Conservation (phyloP, 1,140 invertebrate species). For the Cataglyphis hispanica region DNA sequence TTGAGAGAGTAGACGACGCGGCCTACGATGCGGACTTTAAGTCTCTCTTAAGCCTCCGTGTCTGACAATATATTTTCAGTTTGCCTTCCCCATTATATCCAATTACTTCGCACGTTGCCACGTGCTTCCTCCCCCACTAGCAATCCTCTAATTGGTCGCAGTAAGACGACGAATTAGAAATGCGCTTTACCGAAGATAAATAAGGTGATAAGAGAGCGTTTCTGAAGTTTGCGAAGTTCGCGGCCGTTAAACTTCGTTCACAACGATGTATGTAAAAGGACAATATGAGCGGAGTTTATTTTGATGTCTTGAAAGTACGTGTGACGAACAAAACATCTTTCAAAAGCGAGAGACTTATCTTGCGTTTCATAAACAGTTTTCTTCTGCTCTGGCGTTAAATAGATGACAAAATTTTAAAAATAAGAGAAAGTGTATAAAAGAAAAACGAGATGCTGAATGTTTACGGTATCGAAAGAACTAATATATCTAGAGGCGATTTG, state of each 20-base stretch:
- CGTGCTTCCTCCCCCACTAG: neutral
- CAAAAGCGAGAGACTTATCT: neutral
- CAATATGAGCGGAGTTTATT: neutral
- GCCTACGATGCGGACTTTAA: neutral
- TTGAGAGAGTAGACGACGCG: neutral
- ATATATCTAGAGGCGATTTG: neutral
- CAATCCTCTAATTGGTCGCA: constrained; percentile 45
- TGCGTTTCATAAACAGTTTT: neutral
- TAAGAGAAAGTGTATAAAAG: neutral
- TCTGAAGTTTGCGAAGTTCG: constrained; percentile 50
- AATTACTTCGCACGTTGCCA: constrained; percentile 18
- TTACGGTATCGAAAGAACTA: neutral
- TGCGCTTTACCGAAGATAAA: constrained; percentile 40
- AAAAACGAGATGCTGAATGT: neutral
- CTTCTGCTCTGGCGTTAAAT: neutral
- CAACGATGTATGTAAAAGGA: neutral
- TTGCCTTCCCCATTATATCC: constrained; percentile 24
- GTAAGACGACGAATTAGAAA: constrained; percentile 48
- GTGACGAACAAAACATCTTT: neutral
- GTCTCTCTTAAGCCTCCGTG: neutral
- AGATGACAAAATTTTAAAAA: constrained; percentile 8
- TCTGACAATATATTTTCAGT: constrained; percentile 12
- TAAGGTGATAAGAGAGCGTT: constrained; percentile 32
- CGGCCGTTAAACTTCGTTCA: constrained; percentile 47
- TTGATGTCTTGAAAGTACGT: neutral